Evolutionary conservation across 37 sponge, comb jelly and placozoan species (phyloP).

Genomic region (Oopsacas minuta): DNA sequence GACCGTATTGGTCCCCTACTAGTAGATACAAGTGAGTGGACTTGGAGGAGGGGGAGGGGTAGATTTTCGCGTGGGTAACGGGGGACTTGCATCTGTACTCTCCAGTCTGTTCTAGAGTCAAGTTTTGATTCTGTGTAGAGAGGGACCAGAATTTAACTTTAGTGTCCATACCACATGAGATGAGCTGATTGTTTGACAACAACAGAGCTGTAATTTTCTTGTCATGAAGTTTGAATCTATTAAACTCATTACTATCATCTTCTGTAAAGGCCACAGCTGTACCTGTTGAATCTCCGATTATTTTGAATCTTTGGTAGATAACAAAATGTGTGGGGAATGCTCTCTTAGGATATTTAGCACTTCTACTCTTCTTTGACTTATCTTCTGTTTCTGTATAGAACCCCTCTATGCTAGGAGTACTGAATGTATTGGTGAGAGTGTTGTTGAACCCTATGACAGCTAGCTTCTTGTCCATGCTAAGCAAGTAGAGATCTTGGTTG

Average conservation of each 20-base stretch:
- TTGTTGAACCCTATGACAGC: background rate
- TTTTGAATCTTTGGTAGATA: background rate
- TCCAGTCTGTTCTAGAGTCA: background rate
- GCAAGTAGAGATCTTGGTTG: background rate
- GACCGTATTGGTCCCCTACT: background rate
- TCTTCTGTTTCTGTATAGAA: background rate
- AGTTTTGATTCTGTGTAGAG: background rate
- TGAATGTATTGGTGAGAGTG: background rate
- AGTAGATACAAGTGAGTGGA: background rate
- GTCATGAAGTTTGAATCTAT: background rate
- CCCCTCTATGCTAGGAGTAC: background rate
- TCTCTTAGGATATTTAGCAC: conserved; percentile 4
- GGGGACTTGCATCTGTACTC: background rate
- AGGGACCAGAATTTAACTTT: conserved; percentile 9
- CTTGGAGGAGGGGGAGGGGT: conserved; percentile 2
- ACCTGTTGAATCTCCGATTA: background rate
- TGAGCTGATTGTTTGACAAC: background rate
- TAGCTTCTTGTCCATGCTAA: conserved; percentile 7
- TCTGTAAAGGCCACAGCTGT: background rate
- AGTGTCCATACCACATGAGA: background rate
- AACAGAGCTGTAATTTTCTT: background rate
- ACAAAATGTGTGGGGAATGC: background rate
- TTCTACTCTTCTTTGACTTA: background rate
- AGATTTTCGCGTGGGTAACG: background rate
- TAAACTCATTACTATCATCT: background rate